Percentiles rank a stretch among this genome's conserved stretches.
These are phyloP conservation scores for Anastatus disparis DNA, from an alignment of 1,140 invertebrate species.

Conservation along the genomic window DNA sequence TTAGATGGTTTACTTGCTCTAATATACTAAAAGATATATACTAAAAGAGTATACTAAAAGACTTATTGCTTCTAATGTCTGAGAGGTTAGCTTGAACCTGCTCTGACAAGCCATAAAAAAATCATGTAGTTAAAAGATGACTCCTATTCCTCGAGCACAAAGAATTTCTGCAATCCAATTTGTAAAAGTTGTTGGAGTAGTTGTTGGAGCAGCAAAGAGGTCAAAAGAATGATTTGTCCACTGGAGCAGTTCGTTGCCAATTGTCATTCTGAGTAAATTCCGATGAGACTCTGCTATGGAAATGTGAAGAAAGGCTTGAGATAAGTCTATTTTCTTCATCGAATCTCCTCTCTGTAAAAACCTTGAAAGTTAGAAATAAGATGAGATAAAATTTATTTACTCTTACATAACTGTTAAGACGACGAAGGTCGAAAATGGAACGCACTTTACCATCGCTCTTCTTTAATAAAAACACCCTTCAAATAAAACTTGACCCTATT, in stretches of 20 bases:
- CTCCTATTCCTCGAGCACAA: conserved; percentile 40
- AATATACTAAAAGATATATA: conserved; percentile 43
- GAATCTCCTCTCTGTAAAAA: conserved; percentile 50
- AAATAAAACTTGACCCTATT: conserved; percentile 48
- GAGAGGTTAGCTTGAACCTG: conserved; percentile 40
- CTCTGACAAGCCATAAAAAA: conserved; percentile 46
- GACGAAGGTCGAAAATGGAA: conserved; percentile 51
- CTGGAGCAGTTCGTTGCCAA: conserved; percentile 43
- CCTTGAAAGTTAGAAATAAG: too few species aligned
- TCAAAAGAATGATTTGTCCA: conserved; percentile 47
- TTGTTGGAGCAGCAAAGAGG: conserved; percentile 53
- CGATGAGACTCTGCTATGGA: conserved; percentile 48
- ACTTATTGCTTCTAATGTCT: conserved; percentile 39
- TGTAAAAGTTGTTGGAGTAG: conserved; percentile 50
- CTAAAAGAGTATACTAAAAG: background rate
- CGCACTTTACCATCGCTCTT: conserved; percentile 36
- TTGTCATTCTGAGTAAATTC: conserved; percentile 46
- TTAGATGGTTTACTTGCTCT: conserved; percentile 46
- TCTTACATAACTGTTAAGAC: conserved; percentile 47
- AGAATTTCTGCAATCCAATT: conserved; percentile 54
- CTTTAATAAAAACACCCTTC: conserved; percentile 50
- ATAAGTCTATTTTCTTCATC: conserved; percentile 52
- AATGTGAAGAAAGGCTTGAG: conserved; percentile 53
- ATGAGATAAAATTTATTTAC: conserved; percentile 48
- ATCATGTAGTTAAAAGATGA: conserved; percentile 50